Evolutionary conservation across 2,113 vertebrate genomes (phyloP).

Genomic region (Melierax canorus): DNA sequence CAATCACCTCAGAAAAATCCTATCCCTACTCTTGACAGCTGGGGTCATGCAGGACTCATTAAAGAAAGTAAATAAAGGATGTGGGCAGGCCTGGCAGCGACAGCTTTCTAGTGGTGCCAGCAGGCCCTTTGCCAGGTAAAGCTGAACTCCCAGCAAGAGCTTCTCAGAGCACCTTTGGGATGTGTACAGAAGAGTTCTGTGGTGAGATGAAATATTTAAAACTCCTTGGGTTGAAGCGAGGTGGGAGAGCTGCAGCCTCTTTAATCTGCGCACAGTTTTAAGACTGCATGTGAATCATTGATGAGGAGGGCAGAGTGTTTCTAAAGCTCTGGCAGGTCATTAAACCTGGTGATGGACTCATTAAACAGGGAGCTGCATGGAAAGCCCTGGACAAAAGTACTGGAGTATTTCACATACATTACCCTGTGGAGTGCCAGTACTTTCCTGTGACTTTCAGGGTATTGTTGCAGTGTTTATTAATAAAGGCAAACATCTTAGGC

Average conservation of each 20-base stretch:
- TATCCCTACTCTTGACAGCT: neutral
- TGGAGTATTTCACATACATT: neutral
- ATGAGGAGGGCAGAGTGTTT: slow-evolving; percentile 52
- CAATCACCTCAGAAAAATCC: neutral
- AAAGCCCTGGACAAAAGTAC: neutral
- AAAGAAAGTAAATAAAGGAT: slow-evolving; percentile 36
- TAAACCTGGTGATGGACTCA: slow-evolving; percentile 47
- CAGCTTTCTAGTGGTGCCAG: slow-evolving; percentile 14
- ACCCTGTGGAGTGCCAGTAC: neutral
- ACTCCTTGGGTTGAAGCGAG: slow-evolving; percentile 21
- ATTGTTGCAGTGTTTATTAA: neutral
- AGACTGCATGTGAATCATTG: slow-evolving; percentile 54
- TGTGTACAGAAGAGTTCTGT: slow-evolving; percentile 37
- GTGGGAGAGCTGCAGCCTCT: slow-evolving; percentile 40
- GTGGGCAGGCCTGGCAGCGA: neutral
- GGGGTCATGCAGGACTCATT: neutral
- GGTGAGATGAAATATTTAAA: slow-evolving; percentile 64
- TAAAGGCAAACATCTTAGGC: neutral
- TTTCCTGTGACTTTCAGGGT: neutral
- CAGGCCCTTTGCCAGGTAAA: slow-evolving; percentile 13
- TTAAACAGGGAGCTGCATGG: slow-evolving; percentile 30
- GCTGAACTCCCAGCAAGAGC: neutral
- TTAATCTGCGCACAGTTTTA: slow-evolving; percentile 56
- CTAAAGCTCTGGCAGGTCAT: slow-evolving; percentile 57
- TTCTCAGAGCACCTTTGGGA: slow-evolving; percentile 7